Evolutionary conservation across 2,113 vertebrate genomes (phyloP).

Genomic region (Boleophthalmus pectinirostris): DNA sequence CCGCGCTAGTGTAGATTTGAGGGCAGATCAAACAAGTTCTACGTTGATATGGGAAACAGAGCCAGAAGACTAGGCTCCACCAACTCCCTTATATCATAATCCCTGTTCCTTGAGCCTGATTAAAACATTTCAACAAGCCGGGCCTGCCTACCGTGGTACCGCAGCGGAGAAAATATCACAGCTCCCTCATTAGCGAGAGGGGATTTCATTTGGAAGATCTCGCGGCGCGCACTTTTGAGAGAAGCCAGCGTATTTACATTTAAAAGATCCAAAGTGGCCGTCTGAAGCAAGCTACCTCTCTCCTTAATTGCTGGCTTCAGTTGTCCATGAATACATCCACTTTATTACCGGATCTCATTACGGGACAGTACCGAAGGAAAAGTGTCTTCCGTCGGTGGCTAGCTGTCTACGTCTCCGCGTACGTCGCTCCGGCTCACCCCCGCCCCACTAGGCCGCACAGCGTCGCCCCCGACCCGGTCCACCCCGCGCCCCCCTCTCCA

Average conservation of each 20-base stretch:
- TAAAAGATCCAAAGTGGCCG: constrained; percentile 79
- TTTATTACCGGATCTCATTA: constrained; percentile 74
- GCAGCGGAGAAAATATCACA: constrained; percentile 68
- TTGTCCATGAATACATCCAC: constrained; percentile 78
- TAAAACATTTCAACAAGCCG: constrained; percentile 74
- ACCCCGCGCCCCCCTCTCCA: constrained; percentile 25
- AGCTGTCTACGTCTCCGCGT: background rate
- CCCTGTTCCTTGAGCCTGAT: constrained; percentile 73
- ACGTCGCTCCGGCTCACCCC: background rate
- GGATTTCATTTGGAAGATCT: constrained; percentile 77
- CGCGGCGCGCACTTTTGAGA: constrained; percentile 69
- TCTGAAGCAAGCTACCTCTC: constrained; percentile 74
- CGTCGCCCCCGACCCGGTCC: background rate
- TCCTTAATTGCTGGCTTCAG: constrained; percentile 81
- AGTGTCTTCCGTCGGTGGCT: constrained; percentile 3
- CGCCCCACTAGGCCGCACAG: background rate
- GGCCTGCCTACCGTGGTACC: constrained; percentile 59
- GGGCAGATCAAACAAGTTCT: constrained; percentile 65
- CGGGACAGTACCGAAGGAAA: constrained; percentile 56
- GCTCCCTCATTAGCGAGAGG: constrained; percentile 78
- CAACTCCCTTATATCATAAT: constrained; percentile 73
- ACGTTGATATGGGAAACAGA: constrained; percentile 71
- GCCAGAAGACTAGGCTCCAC: constrained; percentile 60
- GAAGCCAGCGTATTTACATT: constrained; percentile 79
- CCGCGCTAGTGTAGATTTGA: constrained; percentile 60